Conservation (phyloP, 2,113 vertebrate genomes). For the Rynchops niger region DNA sequence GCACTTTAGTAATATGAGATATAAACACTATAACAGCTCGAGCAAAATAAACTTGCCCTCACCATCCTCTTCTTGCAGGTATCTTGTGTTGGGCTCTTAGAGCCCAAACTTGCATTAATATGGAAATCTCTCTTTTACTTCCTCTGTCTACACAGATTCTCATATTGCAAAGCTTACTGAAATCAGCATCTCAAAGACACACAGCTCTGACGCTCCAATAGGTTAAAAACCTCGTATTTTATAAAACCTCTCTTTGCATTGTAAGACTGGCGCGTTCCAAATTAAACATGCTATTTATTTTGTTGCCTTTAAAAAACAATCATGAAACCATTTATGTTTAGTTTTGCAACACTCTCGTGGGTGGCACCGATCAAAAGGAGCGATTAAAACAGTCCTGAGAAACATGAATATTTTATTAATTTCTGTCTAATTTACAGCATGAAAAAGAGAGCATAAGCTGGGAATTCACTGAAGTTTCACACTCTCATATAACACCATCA, state of each 20-base stretch:
- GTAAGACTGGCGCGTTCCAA: background rate
- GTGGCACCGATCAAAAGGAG: background rate
- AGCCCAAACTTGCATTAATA: background rate
- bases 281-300: background rate
- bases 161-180: background rate
- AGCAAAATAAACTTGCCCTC: background rate
- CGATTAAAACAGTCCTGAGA: background rate
- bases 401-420: background rate
- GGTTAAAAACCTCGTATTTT: rapidly evolving
- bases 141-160: background rate
- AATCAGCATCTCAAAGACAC: background rate
- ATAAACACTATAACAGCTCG: background rate
- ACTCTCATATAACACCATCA: rapidly evolving
- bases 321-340: background rate
- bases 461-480: background rate
- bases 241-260: background rate
- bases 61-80: background rate
- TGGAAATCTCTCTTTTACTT: background rate
- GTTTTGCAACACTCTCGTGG: background rate
- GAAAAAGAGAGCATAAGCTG: background rate
- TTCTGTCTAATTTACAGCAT: background rate
- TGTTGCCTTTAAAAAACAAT: background rate
- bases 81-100: background rate
- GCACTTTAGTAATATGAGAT: background rate
- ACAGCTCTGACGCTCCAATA: background rate